Percentiles rank a stretch among this genome's conserved stretches.
Conservation (phyloP, 2,888 invertebrate genomes). For the Dasypogon diadema region DNA sequence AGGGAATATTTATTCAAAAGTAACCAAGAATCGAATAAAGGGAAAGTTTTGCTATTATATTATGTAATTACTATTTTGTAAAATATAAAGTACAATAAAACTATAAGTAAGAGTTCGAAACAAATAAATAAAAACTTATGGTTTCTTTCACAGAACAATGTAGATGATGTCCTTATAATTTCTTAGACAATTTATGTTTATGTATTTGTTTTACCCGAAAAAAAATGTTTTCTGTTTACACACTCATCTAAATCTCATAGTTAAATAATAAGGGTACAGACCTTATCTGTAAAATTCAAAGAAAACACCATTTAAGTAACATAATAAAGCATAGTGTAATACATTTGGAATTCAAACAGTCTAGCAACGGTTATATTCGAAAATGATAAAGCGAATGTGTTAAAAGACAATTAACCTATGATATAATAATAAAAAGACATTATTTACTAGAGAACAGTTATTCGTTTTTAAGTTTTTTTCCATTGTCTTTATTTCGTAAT, state of each 20-base stretch:
- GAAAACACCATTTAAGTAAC: conserved; percentile 38
- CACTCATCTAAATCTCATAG: conserved; percentile 9
- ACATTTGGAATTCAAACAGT: conserved; percentile 27
- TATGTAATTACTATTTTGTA: conserved; percentile 26
- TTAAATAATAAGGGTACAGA: conserved; percentile 24
- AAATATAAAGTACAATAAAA: conserved; percentile 32
- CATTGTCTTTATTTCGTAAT: conserved; percentile 22
- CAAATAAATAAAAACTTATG: conserved; percentile 5
- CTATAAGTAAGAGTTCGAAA: conserved; percentile 9
- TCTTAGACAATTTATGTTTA: too few species aligned
- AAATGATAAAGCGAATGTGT: conserved; percentile 40
- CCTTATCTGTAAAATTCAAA: conserved; percentile 21
- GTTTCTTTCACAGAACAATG: neutral
- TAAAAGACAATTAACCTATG: conserved; percentile 23
- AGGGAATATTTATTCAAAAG: conserved; percentile 17
- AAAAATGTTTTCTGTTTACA: neutral
- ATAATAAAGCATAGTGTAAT: conserved; percentile 33
- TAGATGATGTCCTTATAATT: neutral
- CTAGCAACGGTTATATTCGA: conserved; percentile 37
- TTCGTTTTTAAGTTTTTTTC: neutral
- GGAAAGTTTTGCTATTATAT: conserved; percentile 20
- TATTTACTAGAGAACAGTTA: conserved; percentile 23
- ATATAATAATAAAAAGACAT: conserved; percentile 17
- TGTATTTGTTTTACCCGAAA: neutral
- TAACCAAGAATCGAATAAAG: conserved; percentile 33